phyloP scores from a whole-genome alignment of 2,888 invertebrate species.

The Lymantria monacha region DNA sequence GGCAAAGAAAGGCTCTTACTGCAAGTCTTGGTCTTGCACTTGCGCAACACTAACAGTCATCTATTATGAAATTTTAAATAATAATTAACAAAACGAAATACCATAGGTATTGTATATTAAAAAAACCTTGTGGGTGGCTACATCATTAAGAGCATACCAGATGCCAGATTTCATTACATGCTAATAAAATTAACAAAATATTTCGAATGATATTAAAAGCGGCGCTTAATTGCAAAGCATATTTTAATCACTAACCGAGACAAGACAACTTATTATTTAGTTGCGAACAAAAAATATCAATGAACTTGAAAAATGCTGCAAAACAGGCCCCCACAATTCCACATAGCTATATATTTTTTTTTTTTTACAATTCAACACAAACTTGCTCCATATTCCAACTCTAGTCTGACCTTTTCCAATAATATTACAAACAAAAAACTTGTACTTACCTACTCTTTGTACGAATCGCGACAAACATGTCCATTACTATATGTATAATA shows the following conservation, averaged over 20 bases:
- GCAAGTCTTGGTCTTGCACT: too few relatives aligned
- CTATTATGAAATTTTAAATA: too few relatives aligned
- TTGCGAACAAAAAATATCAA: slow-evolving; percentile 24
- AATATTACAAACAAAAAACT: slow-evolving; percentile 28
- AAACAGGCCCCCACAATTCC: slow-evolving; percentile 30
- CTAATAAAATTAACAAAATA: slow-evolving; percentile 1
- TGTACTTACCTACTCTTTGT: slow-evolving; percentile 5
- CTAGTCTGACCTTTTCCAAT: slow-evolving; percentile 43
- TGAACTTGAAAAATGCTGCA: slow-evolving; percentile 27
- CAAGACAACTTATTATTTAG: slow-evolving; percentile 11
- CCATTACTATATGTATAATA: background rate
- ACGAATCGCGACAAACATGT: background rate
- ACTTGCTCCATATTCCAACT: slow-evolving; percentile 42
- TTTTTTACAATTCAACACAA: slow-evolving; percentile 27
- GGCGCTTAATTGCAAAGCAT: slow-evolving; percentile 5
- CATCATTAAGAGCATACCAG: background rate
- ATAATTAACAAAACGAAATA: too few relatives aligned
- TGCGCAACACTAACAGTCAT: too few relatives aligned
- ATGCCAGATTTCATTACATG: too few relatives aligned
- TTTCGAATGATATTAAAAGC: background rate
- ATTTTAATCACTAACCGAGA: background rate
- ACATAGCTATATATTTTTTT: slow-evolving; percentile 28
- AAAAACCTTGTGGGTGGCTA: background rate
- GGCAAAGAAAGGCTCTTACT: too few relatives aligned
- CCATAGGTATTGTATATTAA: too few relatives aligned